Evolutionary conservation across 2,797 vertebrate genomes (phyloP).

Genomic region (Hemibagrus guttatus): DNA sequence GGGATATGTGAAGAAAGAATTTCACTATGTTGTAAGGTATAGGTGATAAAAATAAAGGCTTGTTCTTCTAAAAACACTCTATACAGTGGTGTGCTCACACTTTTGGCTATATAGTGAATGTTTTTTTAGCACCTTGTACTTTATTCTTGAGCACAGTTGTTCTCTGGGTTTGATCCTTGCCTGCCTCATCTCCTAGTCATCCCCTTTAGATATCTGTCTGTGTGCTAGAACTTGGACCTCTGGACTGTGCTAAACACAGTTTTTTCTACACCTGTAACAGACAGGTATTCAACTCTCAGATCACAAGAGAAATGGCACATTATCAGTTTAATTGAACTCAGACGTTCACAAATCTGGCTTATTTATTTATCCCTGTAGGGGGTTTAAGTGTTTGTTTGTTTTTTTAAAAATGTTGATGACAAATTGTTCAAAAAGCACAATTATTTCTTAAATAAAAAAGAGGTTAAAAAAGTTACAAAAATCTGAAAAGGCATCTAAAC

Average conservation of each 20-base stretch:
- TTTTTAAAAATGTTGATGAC: background rate
- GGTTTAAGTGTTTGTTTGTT: slow-evolving; percentile 4
- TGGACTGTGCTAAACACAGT: no score
- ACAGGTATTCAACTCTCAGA: background rate
- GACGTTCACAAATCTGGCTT: slow-evolving; percentile 30
- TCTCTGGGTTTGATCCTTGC: background rate
- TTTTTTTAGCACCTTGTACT: background rate
- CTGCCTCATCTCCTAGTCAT: background rate
- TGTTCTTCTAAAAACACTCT: background rate
- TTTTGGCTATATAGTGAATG: background rate
- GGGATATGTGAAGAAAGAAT: no score
- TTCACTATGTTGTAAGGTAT: no score
- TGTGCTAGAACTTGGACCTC: background rate
- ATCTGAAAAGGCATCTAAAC: slow-evolving; percentile 12
- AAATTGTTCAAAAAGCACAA: slow-evolving; percentile 38
- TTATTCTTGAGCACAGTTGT: background rate
- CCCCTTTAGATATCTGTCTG: background rate
- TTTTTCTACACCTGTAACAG: background rate
- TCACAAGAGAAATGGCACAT: slow-evolving; percentile 21
- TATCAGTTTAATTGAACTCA: slow-evolving; percentile 19
- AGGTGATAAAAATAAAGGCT: no score
- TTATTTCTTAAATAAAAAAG: slow-evolving; percentile 43
- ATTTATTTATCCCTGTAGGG: slow-evolving; percentile 35
- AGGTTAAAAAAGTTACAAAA: slow-evolving; percentile 47
- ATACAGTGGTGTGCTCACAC: background rate